A percentile compares a stretch with the other conserved stretches of the same genome.
These are phyloP conservation scores for Tetramorium alpestre DNA, from an alignment of 1,140 invertebrate genomes.

Conservation along the genomic window DNA sequence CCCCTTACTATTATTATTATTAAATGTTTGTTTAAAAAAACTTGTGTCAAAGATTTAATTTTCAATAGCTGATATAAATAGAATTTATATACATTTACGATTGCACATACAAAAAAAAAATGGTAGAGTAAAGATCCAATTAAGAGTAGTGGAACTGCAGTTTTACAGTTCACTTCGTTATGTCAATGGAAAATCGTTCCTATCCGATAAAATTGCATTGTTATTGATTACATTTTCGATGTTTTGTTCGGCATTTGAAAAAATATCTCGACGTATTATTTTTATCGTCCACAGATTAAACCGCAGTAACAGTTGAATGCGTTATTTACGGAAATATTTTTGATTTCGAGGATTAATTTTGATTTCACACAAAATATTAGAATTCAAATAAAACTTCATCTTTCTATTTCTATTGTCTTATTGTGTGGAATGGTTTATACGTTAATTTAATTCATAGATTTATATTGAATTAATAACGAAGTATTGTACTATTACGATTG, in stretches of 20 bases:
- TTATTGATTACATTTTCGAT: slow-evolving; percentile 40
- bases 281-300: slow-evolving; percentile 32
- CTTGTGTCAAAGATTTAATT: background rate
- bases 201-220: slow-evolving; percentile 41
- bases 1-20: no score
- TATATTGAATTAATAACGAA: background rate
- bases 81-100: slow-evolving; percentile 19
- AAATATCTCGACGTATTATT: slow-evolving; percentile 22
- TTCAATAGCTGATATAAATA: slow-evolving; percentile 2
- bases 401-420: slow-evolving; percentile 4
- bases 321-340: slow-evolving; percentile 35
- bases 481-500: background rate
- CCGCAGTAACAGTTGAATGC: slow-evolving; percentile 23
- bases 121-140: slow-evolving; percentile 28
- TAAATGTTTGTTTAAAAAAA: background rate
- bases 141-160: slow-evolving; percentile 21
- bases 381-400: background rate
- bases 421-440: background rate
- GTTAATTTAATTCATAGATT: background rate
- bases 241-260: slow-evolving; percentile 26
- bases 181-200: slow-evolving; percentile 20
- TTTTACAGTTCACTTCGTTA: slow-evolving; percentile 38
- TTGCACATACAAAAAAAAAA: slow-evolving; percentile 5
- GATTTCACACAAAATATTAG: background rate
- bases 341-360: slow-evolving; percentile 17